Evolutionary conservation across 2,888 invertebrate species (phyloP).

Genomic region (Drosophila meridiana): DNA sequence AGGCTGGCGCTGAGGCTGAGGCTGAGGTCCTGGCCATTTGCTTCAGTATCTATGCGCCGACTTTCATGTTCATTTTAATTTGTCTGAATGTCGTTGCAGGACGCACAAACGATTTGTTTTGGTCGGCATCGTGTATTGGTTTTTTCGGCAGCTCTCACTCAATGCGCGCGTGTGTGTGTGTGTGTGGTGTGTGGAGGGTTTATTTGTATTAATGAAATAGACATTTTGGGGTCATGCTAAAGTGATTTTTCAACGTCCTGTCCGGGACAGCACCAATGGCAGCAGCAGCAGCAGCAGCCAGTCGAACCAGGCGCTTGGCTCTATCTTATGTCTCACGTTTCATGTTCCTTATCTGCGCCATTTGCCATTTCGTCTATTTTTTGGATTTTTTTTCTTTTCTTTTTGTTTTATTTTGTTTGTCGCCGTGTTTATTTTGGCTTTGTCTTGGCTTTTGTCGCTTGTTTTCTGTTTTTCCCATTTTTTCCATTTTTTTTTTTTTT

Average conservation of each 20-base stretch:
- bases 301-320: constrained; percentile 20
- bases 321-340: constrained; percentile 37
- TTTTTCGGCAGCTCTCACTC: constrained; percentile 18
- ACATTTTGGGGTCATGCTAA: constrained; percentile 81
- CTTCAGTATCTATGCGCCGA: constrained; percentile 43
- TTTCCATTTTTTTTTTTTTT: constrained; percentile 7
- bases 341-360: constrained; percentile 61
- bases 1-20: neutral
- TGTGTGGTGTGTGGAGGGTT: constrained; percentile 51
- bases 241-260: constrained; percentile 82
- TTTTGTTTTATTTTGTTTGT: constrained; percentile 36
- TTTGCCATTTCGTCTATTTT: constrained; percentile 25
- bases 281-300: constrained; percentile 1
- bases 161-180: neutral
- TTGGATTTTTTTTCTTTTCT: neutral
- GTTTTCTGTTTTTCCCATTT: constrained; percentile 23
- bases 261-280: constrained; percentile 16
- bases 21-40: constrained; percentile 33
- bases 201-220: constrained; percentile 82
- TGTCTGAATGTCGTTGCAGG: constrained; percentile 76
- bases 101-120: constrained; percentile 78
- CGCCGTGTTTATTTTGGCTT: constrained; percentile 71
- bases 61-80: constrained; percentile 80
- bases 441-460: constrained; percentile 54
- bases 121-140: constrained; percentile 51